These are phyloP conservation scores for Datnioides undecimradiatus DNA, from an alignment of 2,113 vertebrate genomes.

Conservation along the genomic window DNA sequence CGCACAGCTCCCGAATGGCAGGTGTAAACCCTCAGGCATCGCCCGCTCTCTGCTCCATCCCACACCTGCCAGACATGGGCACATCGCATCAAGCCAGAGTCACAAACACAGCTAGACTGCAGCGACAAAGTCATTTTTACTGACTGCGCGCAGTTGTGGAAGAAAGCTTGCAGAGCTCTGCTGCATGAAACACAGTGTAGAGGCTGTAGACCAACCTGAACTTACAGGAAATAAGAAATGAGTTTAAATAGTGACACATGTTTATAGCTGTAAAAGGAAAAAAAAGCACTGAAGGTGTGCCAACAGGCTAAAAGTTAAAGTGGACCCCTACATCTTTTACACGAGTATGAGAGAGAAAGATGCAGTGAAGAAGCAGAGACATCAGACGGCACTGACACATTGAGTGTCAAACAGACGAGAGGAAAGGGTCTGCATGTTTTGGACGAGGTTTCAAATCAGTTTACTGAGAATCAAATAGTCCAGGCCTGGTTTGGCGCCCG, in stretches of 20 bases:
- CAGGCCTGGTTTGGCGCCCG: background rate
- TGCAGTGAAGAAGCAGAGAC: background rate
- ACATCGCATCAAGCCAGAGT: slow-evolving; percentile 24
- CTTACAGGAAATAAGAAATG: too few relatives aligned
- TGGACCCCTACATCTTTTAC: background rate
- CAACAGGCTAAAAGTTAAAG: background rate
- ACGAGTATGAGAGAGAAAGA: background rate
- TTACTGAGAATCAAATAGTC: background rate
- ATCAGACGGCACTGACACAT: background rate
- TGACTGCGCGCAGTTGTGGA: background rate
- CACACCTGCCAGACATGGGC: slow-evolving; percentile 87
- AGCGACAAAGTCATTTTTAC: slow-evolving; percentile 1
- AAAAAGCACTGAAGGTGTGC: background rate
- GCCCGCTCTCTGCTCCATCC: slow-evolving; percentile 90
- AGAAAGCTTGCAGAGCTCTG: background rate
- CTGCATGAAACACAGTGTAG: background rate
- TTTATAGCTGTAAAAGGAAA: background rate
- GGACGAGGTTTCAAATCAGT: background rate
- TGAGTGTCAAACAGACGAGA: background rate
- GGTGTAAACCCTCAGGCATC: slow-evolving; percentile 87
- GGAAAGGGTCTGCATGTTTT: background rate
- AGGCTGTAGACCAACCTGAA: background rate
- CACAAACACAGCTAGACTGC: slow-evolving; percentile 31
- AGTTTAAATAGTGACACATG: background rate
- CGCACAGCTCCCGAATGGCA: slow-evolving; percentile 90